These are phyloP conservation scores for Dicaeum eximium DNA, from an alignment of 2,113 vertebrate genomes.

Conservation along the genomic window DNA sequence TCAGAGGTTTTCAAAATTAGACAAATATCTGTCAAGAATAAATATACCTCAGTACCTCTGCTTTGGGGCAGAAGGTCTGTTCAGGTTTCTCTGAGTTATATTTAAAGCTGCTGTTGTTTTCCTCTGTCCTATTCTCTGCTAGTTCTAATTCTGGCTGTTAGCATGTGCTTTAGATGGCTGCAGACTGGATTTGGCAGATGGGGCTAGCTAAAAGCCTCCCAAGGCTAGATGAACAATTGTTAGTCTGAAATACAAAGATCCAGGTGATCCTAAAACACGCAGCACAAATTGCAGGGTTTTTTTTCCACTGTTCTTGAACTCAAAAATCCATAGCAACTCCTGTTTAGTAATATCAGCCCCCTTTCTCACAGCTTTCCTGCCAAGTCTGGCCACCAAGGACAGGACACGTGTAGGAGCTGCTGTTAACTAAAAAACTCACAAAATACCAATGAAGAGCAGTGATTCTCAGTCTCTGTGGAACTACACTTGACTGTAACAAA, in stretches of 20 bases:
- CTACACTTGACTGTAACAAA: neutral
- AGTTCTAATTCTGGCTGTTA: neutral
- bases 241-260: neutral
- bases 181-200: neutral
- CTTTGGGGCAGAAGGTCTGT: neutral
- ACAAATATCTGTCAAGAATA: neutral
- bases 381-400: neutral
- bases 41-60: neutral
- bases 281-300: neutral
- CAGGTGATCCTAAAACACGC: neutral
- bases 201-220: neutral
- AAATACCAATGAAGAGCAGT: neutral
- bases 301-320: neutral
- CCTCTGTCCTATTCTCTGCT: neutral
- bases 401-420: neutral
- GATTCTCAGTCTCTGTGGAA: neutral
- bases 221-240: neutral
- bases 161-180: neutral
- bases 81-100: neutral
- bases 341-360: neutral
- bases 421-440: neutral
- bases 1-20: neutral
- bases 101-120: neutral
- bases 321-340: neutral
- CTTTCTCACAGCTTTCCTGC: neutral